Conservation (phyloP, 2,113 vertebrate genomes). For the Cygnus buccinator region DNA sequence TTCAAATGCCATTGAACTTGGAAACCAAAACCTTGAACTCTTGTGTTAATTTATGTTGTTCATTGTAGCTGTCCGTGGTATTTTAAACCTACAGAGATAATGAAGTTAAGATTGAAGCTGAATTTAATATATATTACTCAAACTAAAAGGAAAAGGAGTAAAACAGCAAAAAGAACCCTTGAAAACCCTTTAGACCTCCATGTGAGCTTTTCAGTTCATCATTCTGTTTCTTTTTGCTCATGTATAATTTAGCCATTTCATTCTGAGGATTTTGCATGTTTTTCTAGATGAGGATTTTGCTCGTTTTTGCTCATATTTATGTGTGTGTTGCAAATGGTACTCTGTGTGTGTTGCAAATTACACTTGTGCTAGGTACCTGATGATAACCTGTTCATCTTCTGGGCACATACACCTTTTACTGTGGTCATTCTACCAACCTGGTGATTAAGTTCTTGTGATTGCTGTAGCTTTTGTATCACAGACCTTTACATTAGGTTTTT, state of each 20-base stretch:
- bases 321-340: not conserved
- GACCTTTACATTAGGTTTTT: not conserved
- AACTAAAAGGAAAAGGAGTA: not conserved
- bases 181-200: not conserved
- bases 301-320: not conserved
- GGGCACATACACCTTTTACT: not conserved
- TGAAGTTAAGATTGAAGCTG: not conserved
- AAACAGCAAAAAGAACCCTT: not conserved
- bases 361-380: not conserved
- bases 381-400: not conserved
- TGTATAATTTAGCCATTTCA: not conserved
- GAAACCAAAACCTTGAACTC: not conserved
- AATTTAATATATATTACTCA: not conserved
- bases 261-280: not conserved
- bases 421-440: rapidly evolving
- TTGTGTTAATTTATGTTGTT: not conserved
- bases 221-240: not conserved
- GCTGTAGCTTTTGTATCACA: not conserved
- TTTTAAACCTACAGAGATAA: not conserved
- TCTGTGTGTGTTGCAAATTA: not conserved
- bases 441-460: not conserved
- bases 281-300: not conserved
- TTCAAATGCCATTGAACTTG: not conserved
- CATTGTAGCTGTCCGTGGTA: not conserved
- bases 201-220: not conserved